phyloP scores from a whole-genome alignment of 2,888 invertebrate species.

The Acrobasis repandana region DNA sequence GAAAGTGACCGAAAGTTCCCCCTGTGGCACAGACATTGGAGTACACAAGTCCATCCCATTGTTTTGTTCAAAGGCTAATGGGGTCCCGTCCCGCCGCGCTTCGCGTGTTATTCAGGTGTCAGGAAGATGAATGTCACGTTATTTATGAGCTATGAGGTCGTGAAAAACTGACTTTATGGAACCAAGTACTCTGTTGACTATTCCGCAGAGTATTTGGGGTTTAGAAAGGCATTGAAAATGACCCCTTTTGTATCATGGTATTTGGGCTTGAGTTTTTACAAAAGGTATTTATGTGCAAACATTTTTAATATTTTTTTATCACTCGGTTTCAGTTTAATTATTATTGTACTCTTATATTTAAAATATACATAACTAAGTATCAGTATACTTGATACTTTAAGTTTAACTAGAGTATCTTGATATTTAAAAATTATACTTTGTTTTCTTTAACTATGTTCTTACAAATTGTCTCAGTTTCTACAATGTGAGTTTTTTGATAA shows the following conservation, averaged over 20 bases:
- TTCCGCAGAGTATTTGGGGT: constrained; percentile 11
- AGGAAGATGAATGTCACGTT: constrained; percentile 74
- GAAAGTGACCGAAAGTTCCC: constrained; percentile 4
- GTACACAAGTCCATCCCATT: constrained; percentile 45
- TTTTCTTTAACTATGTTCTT: too few relatives aligned
- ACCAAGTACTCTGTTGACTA: constrained; percentile 33
- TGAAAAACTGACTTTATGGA: constrained; percentile 57
- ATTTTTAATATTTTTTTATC: too few relatives aligned
- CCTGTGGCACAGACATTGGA: constrained; percentile 44
- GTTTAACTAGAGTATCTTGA: too few relatives aligned
- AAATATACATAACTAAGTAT: too few relatives aligned
- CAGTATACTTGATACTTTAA: too few relatives aligned
- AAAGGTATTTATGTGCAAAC: too few relatives aligned
- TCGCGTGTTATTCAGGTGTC: constrained; percentile 74
- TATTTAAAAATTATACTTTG: too few relatives aligned
- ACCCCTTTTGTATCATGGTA: not conserved
- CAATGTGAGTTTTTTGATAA: too few relatives aligned
- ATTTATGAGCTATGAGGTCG: constrained; percentile 61
- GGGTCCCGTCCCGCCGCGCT: constrained; percentile 55
- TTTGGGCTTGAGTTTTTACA: too few relatives aligned
- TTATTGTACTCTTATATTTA: too few relatives aligned
- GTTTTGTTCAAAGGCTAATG: constrained; percentile 76
- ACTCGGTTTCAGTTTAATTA: too few relatives aligned
- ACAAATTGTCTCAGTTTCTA: too few relatives aligned
- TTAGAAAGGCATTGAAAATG: constrained; percentile 13